Evolutionary conservation across 2,113 vertebrate species (phyloP).

Genomic region (Petrocephalus zakoni): DNA sequence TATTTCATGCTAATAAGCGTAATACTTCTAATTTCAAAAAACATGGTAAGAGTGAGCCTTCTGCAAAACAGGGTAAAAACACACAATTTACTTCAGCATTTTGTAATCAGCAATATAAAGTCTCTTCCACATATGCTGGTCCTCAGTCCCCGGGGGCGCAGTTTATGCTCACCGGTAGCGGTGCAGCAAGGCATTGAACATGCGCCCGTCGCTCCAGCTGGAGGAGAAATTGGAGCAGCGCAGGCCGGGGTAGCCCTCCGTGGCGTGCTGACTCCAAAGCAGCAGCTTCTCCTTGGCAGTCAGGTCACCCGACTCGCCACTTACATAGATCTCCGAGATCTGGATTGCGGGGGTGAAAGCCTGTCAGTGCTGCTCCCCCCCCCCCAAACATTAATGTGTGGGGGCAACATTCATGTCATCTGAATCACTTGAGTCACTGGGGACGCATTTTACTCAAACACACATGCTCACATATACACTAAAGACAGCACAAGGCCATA

Average conservation of each 20-base stretch:
- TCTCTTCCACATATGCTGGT: background rate
- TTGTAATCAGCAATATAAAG: background rate
- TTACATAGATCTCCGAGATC: constrained; percentile 98
- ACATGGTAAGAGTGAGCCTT: background rate
- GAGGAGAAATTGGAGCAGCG: constrained; percentile 95
- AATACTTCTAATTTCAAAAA: background rate
- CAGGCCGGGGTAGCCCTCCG: constrained; percentile 81
- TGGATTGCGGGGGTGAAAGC: constrained; percentile 40
- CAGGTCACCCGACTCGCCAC: constrained; percentile 89
- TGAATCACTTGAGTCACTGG: background rate
- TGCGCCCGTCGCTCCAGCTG: constrained; percentile 89
- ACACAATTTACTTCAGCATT: background rate
- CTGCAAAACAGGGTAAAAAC: background rate
- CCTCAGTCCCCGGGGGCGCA: background rate
- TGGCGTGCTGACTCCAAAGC: constrained; percentile 91
- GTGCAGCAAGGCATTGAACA: constrained; percentile 98
- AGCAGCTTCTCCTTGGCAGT: constrained; percentile 97
- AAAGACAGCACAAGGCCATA: background rate
- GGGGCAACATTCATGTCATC: background rate
- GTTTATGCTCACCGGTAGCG: constrained; percentile 76
- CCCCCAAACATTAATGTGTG: background rate
- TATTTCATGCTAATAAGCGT: background rate
- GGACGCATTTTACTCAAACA: background rate
- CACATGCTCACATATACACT: background rate
- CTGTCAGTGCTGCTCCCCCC: background rate